These are phyloP conservation scores for Himalopsyche anomala DNA, from an alignment of 2,888 invertebrate species.

Conservation along the genomic window DNA sequence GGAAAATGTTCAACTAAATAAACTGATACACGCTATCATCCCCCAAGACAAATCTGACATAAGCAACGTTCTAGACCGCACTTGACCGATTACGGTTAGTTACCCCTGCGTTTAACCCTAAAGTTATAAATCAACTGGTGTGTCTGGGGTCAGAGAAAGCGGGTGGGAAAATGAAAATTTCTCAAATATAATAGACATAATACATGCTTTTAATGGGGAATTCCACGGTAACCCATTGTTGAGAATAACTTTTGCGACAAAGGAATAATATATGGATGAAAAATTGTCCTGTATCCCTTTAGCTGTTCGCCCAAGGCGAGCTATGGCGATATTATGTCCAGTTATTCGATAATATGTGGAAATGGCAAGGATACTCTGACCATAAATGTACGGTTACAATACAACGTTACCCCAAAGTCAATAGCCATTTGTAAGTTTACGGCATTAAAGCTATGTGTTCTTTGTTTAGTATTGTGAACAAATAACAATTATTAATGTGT, in stretches of 20 bases:
- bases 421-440: too few relatives aligned
- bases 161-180: constrained; percentile 21
- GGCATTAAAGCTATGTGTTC: too few relatives aligned
- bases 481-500: too few relatives aligned
- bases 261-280: neutral
- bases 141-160: neutral
- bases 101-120: constrained; percentile 9
- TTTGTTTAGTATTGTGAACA: too few relatives aligned
- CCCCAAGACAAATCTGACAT: constrained; percentile 8
- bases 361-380: neutral
- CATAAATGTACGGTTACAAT: too few relatives aligned
- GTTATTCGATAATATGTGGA: neutral
- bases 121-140: constrained; percentile 31
- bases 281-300: neutral
- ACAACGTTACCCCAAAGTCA: too few relatives aligned
- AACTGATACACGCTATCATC: constrained; percentile 1
- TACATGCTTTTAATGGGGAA: constrained; percentile 14
- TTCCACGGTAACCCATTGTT: constrained; percentile 3
- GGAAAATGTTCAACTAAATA: neutral
- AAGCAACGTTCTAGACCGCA: neutral
- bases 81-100: constrained; percentile 27
- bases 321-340: neutral
- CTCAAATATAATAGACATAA: constrained; percentile 3
- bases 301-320: neutral
- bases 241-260: constrained; percentile 2